Conservation (phyloP, 2,888 invertebrate genomes). For the Megaustenia siamemsis region DNA sequence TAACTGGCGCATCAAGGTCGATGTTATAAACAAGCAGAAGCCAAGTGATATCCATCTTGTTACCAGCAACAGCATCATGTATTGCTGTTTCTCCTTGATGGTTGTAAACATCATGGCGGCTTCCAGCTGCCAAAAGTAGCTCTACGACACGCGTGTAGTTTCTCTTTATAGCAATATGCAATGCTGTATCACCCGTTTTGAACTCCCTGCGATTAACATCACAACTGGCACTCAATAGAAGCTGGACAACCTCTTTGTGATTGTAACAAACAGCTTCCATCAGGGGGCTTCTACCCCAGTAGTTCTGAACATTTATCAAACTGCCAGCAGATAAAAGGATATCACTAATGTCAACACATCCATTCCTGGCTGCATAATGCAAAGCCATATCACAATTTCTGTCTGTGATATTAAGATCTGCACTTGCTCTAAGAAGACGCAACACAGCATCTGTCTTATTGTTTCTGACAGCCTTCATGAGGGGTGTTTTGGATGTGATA, state of each 20-base stretch:
- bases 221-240: slow-evolving; percentile 74
- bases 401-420: slow-evolving; percentile 78
- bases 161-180: slow-evolving; percentile 79
- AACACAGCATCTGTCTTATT: slow-evolving; percentile 79
- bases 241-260: slow-evolving; percentile 77
- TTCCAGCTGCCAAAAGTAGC: slow-evolving; percentile 76
- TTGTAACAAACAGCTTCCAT: slow-evolving; percentile 80
- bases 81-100: slow-evolving; percentile 80
- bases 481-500: slow-evolving; percentile 79
- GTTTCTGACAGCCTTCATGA: slow-evolving; percentile 80
- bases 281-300: slow-evolving; percentile 80
- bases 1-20: slow-evolving; percentile 78
- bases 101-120: slow-evolving; percentile 78
- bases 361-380: slow-evolving; percentile 79
- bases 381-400: slow-evolving; percentile 79
- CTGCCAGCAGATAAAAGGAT: slow-evolving; percentile 77
- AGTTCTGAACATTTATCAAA: slow-evolving; percentile 79
- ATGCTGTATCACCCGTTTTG: slow-evolving; percentile 79
- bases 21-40: slow-evolving; percentile 78
- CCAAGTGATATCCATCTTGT: slow-evolving; percentile 77
- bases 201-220: slow-evolving; percentile 79
- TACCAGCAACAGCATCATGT: slow-evolving; percentile 78
- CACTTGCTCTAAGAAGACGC: slow-evolving; percentile 74
- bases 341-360: slow-evolving; percentile 77
- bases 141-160: slow-evolving; percentile 79